Evolutionary conservation across 2,113 vertebrate genomes (phyloP).

Genomic region (Heterocephalus glaber): DNA sequence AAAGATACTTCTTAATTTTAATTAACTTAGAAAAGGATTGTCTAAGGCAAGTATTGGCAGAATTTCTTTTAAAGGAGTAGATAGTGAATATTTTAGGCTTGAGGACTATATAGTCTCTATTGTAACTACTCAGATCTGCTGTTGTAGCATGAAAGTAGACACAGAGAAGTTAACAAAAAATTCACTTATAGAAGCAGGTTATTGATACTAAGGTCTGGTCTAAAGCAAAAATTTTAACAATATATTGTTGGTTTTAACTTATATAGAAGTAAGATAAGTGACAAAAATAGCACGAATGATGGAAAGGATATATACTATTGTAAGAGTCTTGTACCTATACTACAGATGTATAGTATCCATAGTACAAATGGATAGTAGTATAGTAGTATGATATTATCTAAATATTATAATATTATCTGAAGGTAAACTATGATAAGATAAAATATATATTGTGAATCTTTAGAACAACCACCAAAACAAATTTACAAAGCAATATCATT

Average conservation of each 20-base stretch:
- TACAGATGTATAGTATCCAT: not conserved
- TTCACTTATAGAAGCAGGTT: slow-evolving; percentile 8
- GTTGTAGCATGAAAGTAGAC: not conserved
- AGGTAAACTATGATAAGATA: not conserved
- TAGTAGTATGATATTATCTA: too few species aligned
- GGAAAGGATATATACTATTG: not conserved
- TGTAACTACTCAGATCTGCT: not conserved
- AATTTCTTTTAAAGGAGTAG: not conserved
- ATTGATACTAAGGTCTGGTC: not conserved
- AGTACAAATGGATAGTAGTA: too few species aligned
- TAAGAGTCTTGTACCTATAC: not conserved
- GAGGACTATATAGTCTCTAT: not conserved
- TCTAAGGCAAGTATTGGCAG: not conserved
- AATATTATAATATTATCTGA: not conserved
- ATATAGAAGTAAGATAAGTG: not conserved
- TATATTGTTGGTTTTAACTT: not conserved
- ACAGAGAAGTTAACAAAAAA: not conserved
- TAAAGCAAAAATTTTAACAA: not conserved
- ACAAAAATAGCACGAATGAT: not conserved
- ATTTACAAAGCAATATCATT: not conserved
- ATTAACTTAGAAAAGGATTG: not conserved
- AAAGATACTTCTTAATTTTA: slow-evolving; percentile 16
- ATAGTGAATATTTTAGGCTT: not conserved
- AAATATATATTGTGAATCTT: not conserved
- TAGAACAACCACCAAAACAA: not conserved